Evolutionary conservation across 1,140 invertebrate species (phyloP), one percentile per base, ranked within the genome.

Genomic region (Drosophila kanapiae): DNA sequence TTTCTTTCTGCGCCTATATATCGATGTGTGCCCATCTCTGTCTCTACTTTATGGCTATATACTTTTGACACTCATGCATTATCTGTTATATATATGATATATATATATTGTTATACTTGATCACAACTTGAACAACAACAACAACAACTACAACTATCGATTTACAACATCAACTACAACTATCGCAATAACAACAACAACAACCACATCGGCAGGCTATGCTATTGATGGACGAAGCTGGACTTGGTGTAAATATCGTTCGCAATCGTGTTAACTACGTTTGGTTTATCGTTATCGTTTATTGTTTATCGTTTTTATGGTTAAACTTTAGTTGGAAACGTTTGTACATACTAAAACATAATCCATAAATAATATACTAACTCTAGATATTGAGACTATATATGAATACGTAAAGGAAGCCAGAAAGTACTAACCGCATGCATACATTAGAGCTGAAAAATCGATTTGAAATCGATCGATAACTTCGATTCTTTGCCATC

Each of bases 171-270:
- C 40, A 43, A 78, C 67, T 68, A 82, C 64, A 72, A 78, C 64
- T 47, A 75, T 64, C 58, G 51, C 23, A 37, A 14, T 14, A 56
- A 75, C 62, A 92, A 56, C 49, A 58, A 81, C 78, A 64, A 83
- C 80, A 70, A 69, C 51, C 5, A 38, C 61, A 75, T 80, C 74
- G 84, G 92, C 93, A 97, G 96, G 96, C 96, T 93, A 97, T 97
- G 96, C 96, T 96, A 95, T 95, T 97, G 86, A 97, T 97, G 96
- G 96, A 97, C 94, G 96, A 96, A 94, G 95, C 95, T 94, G 96
- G 96, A 94, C 95, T 95, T 94, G 95, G 95, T 95, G 96, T 97
- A 96, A 96, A 96, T 96, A 96, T 96, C 92, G 84, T 84, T 88
- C 85, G 78, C 68, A 86, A 67, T 78, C 74, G 31, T 78, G 75